These are phyloP conservation scores for Eidolon dupreanum DNA, from an alignment of 2,797 vertebrate species.

Conservation along the genomic window DNA sequence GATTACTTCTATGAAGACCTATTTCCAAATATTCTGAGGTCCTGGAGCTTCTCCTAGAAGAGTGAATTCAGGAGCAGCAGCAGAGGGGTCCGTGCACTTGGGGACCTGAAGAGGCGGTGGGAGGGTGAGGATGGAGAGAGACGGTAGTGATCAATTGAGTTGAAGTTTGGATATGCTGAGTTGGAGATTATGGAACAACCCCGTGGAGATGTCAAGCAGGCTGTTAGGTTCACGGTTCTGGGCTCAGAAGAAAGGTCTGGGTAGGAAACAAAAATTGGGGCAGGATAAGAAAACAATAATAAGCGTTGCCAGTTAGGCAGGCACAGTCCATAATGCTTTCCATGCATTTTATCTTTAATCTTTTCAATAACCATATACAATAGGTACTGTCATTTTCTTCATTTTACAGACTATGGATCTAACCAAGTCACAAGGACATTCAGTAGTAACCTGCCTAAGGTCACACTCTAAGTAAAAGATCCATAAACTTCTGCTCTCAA, in stretches of 20 bases:
- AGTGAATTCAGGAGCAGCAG: background rate
- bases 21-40: background rate
- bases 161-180: background rate
- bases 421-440: background rate
- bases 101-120: too few relatives aligned
- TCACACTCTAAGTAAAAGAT: background rate
- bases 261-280: background rate
- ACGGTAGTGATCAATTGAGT: background rate
- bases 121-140: background rate
- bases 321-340: background rate
- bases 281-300: background rate
- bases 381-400: background rate
- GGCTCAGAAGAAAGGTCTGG: background rate
- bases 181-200: background rate
- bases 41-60: background rate
- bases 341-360: background rate
- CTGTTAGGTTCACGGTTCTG: background rate
- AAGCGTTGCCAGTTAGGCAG: background rate
- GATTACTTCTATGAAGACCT: background rate
- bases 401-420: background rate
- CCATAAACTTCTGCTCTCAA: background rate
- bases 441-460: background rate
- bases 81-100: background rate
- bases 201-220: background rate
- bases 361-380: background rate